A percentile compares a stretch with the other conserved stretches of the same genome.
Evolutionary conservation across 2,113 vertebrate species (phyloP).

Genomic region (Amblyornis subalaris): DNA sequence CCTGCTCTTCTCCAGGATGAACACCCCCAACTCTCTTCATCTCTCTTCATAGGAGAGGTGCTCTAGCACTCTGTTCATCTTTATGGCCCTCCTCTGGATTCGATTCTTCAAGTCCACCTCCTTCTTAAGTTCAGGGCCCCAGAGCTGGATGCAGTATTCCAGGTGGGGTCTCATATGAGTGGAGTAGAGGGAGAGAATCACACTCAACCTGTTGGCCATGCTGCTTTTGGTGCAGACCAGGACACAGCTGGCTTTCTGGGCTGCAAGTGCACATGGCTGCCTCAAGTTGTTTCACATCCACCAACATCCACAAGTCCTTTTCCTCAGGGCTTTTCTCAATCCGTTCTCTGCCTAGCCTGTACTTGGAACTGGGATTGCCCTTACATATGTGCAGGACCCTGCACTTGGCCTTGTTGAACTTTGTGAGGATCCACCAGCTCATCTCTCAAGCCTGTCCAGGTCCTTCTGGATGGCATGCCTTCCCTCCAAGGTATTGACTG

Average conservation of each 20-base stretch:
- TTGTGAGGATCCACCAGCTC: not conserved
- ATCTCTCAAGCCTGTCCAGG: not conserved
- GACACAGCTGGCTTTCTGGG: not conserved
- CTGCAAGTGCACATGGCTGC: rapidly evolving
- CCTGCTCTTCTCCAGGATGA: not conserved
- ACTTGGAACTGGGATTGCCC: not conserved
- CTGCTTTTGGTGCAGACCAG: not conserved
- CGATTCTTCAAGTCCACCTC: rapidly evolving
- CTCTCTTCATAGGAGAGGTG: not conserved
- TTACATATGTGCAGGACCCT: not conserved
- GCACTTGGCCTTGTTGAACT: not conserved
- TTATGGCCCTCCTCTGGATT: not conserved
- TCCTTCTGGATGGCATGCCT: not conserved
- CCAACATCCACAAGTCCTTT: no score
- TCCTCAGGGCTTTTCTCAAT: not conserved
- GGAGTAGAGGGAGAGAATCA: not conserved
- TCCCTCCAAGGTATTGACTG: rapidly evolving
- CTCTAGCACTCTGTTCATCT: not conserved
- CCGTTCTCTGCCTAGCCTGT: not conserved
- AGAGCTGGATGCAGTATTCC: not conserved
- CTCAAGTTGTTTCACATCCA: not conserved
- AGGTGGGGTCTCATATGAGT: not conserved
- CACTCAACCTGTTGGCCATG: not conserved
- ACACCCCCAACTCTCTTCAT: not conserved
- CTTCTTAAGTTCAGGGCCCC: not conserved